Base-by-base conservation (phyloP, 1,140 invertebrate genomes). In the Palaemon carinicauda region DNA sequence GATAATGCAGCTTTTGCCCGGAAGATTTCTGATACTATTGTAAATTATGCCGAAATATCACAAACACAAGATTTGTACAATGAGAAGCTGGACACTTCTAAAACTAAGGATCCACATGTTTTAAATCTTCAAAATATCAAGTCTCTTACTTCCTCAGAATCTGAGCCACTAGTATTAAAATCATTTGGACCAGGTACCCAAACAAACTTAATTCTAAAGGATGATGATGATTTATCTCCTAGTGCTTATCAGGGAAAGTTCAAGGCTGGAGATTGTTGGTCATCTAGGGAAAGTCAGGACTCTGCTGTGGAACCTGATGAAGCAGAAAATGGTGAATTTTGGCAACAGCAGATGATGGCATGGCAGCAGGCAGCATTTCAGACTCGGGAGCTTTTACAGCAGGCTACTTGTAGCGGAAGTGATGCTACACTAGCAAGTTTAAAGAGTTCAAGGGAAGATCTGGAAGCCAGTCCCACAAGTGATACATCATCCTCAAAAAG, bases 291-390 rank as follows among this genome's bases (percentile, higher is more conserved):
- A 27, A 74, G 52, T 51, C 50, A 56, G 15, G 85, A 87, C 24
- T 50, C 50, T 52, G 84, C 21, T 17, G 78, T 73, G 27, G 60
- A 50, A 52, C 51, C 53, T 41, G 65, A 74, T 80, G 84, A 74
- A 56, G 54, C 52, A 74, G 85, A 87, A 21, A 87, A 87, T 53
- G 85, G 85, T 33, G 85, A 81, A 21, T 87, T 87, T 50, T 87
- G 78, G 80, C 79, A 81, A 29, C 85, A 87, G 51, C 85, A 87
- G 24, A 87, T 87, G 85, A 65, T 77, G 79, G 85, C 85, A 4
- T 87, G 85, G 85, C 78, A 87, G 50, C 69, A 80, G 29, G 85
- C 85, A 29, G 85, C 85, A 4, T 81, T 81, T 51, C 78, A 87
- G 54, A 87, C 85, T 15, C 71, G 85, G 15, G 69, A 87, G 71